These are phyloP conservation scores for Pseudomyrmex sp. DNA, from an alignment of 1,140 invertebrate species.

Conservation along the genomic window DNA sequence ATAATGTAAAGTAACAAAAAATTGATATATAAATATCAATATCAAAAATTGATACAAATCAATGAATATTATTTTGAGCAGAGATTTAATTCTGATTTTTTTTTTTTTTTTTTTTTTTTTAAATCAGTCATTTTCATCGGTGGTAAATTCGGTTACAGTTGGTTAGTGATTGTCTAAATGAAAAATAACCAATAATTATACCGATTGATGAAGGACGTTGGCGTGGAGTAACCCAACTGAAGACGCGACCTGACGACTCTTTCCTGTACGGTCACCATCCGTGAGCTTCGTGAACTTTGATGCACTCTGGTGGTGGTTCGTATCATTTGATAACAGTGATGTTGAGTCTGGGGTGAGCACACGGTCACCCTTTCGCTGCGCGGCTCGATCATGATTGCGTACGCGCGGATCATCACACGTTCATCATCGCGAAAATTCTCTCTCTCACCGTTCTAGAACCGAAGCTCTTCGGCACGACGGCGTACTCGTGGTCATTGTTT, in stretches of 20 bases:
- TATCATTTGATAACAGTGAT: constrained; percentile 83
- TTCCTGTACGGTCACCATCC: constrained; percentile 84
- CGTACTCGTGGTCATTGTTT: background rate
- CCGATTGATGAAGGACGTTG: constrained; percentile 84
- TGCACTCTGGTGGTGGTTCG: constrained; percentile 82
- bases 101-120: no score
- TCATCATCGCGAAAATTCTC: constrained; percentile 38
- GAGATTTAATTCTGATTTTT: no score
- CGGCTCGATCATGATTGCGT: constrained; percentile 81
- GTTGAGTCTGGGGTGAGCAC: constrained; percentile 71
- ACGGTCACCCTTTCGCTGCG: constrained; percentile 73
- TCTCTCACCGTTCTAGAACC: constrained; percentile 22
- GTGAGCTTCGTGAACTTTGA: constrained; percentile 79
- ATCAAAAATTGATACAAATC: background rate
- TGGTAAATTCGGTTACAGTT: background rate
- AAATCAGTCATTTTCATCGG: background rate
- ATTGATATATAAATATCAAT: background rate
- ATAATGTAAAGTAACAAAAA: background rate
- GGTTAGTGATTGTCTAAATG: constrained; percentile 23
- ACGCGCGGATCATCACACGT: constrained; percentile 73
- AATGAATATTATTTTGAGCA: background rate
- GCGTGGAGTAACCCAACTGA: constrained; percentile 84
- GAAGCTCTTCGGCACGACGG: constrained; percentile 9
- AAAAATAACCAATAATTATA: constrained; percentile 69
- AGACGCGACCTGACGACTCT: constrained; percentile 83